A percentile compares a stretch with the other conserved stretches of the same genome.
Conservation (phyloP, 2,797 vertebrate genomes). For the Tangara arthus region DNA sequence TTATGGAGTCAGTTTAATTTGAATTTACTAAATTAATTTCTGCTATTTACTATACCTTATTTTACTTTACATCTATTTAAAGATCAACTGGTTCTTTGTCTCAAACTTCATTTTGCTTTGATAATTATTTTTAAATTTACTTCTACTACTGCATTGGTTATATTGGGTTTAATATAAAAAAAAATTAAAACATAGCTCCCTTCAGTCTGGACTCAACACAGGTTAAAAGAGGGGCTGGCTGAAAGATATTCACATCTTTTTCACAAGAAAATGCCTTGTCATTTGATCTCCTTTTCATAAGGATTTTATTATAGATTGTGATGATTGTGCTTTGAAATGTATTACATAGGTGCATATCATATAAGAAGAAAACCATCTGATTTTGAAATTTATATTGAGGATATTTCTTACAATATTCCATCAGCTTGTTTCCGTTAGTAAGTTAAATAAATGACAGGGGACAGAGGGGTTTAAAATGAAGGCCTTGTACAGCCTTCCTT, state of each 20-base stretch:
- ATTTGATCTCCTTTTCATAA: neutral
- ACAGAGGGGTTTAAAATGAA: neutral
- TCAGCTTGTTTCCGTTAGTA: neutral
- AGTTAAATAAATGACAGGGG: neutral
- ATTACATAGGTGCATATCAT: neutral
- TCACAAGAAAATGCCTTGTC: neutral
- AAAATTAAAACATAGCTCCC: neutral
- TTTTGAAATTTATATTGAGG: neutral
- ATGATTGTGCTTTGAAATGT: neutral
- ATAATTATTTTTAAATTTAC: neutral
- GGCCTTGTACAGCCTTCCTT: neutral
- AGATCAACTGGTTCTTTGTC: neutral
- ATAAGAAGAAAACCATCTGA: neutral
- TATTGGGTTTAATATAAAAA: neutral
- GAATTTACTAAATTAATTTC: slow-evolving; percentile 23
- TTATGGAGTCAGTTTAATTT: neutral
- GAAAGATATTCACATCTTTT: neutral
- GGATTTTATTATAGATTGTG: neutral
- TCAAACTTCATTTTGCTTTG: neutral
- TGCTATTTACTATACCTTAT: neutral
- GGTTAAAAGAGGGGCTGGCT: neutral
- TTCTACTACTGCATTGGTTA: neutral
- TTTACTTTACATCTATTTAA: neutral
- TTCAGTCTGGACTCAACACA: neutral
- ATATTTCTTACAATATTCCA: neutral